Evolutionary conservation across 2,113 vertebrate genomes (phyloP).

Genomic region (Hippocampus zosterae): DNA sequence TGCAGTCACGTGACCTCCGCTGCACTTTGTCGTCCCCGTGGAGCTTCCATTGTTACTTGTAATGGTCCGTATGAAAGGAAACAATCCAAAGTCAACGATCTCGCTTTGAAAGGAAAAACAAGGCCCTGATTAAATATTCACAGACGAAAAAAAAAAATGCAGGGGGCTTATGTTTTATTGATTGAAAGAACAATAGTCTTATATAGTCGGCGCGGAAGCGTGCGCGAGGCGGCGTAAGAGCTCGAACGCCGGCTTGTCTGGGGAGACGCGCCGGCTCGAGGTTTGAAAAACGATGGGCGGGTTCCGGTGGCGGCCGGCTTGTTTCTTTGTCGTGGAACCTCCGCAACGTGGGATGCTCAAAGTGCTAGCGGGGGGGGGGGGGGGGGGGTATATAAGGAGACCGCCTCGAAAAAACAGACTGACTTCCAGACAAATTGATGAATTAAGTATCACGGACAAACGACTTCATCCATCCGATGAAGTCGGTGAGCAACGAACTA

Average conservation of each 20-base stretch:
- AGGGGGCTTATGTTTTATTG: conserved; percentile 76
- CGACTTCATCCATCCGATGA: too few relatives aligned
- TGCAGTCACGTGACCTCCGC: neutral
- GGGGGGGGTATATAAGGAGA: too few relatives aligned
- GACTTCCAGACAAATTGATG: too few relatives aligned
- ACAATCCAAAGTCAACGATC: conserved; percentile 54
- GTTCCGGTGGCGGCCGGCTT: conserved; percentile 49
- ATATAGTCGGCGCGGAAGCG: conserved; percentile 24
- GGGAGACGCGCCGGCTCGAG: conserved; percentile 66
- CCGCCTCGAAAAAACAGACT: too few relatives aligned
- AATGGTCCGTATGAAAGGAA: conserved; percentile 59
- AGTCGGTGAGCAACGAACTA: too few relatives aligned
- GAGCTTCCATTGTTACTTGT: conserved; percentile 44
- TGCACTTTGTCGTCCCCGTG: conserved; percentile 11
- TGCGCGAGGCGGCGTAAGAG: conserved; percentile 12
- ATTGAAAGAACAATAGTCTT: conserved; percentile 65
- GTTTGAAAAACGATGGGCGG: conserved; percentile 57
- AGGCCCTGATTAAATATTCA: conserved; percentile 73
- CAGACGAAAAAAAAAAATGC: conserved; percentile 32
- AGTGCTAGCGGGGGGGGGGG: neutral
- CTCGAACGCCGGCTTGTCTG: conserved; percentile 43
- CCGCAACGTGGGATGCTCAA: neutral
- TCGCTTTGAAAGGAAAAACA: conserved; percentile 57
- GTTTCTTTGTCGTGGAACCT: conserved; percentile 39
- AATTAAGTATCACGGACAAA: too few relatives aligned